Base-by-base conservation (phyloP, 1,140 invertebrate genomes). In the Tachypleus tridentatus region DNA sequence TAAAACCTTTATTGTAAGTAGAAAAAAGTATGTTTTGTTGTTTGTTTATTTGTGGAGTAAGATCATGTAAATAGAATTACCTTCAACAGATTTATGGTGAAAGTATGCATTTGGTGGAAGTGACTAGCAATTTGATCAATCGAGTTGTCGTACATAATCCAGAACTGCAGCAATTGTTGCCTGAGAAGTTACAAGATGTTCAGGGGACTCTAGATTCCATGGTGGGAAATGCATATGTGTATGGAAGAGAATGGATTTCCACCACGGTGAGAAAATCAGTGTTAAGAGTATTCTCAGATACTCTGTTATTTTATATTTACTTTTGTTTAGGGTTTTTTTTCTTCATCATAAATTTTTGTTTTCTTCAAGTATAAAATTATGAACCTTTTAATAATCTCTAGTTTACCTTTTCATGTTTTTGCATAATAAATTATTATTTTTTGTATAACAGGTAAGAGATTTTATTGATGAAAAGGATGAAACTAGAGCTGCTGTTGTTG, bases 141-240 rank as follows among this genome's bases (percentile, higher is more conserved):
- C 85, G 86, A 70, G 93, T 91, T 8, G 83, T 94, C 48, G 87
- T 89, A 8, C 85, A 90, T 76, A 88, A 95, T 79, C 88, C 91
- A 49, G 91, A 95, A 73, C 81, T 87, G 63, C 82, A 84, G 62
- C 80, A 87, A 64, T 76, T 89, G 64, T 83, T 89, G 11, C 86
- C 86, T 4, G 78, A 83, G 70, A 80, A 80, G 60, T 59, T 75
- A 11, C 58, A 72, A 72, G 64, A 72, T 77, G 67, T 73, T 72
- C 58, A 74, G 72, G 81, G 87, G 59, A 84, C 88, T 53, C 78
- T 96, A 60, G 90, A 93, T 76, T 88, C 89, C 53, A 85, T 93
- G 65, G 81, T 97, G 4, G 88, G 93, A 70, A 93, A 97, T 79
- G 90, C 90, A 29, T 96, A 97, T 75, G 81, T 87, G 10, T 93